Evolutionary conservation across 2,113 vertebrate species (phyloP).

Genomic region (Heterochromis multidens): DNA sequence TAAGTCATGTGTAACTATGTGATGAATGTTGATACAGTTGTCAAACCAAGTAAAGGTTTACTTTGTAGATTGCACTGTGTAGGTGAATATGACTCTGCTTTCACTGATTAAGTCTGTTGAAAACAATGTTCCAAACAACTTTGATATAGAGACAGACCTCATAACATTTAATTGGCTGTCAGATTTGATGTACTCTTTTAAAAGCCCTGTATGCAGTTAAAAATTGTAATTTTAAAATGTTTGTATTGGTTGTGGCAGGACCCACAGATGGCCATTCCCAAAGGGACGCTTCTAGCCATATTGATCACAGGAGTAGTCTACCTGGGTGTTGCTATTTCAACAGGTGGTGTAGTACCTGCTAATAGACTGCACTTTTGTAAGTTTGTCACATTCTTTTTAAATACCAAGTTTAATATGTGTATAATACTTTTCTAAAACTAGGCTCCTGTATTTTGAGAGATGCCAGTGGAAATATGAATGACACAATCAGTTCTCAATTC

Average conservation of each 20-base stretch:
- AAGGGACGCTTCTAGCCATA: constrained; percentile 94
- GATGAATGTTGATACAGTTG: neutral
- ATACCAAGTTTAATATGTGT: neutral
- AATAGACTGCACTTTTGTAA: neutral
- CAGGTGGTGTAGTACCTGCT: constrained; percentile 78
- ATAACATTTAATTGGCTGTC: neutral
- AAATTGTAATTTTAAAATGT: neutral
- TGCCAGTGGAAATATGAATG: constrained; percentile 82
- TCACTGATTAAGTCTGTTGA: neutral
- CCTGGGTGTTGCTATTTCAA: constrained; percentile 88
- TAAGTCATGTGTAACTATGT: constrained; percentile 70
- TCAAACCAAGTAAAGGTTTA: neutral
- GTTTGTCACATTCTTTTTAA: neutral
- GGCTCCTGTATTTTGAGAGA: constrained; percentile 93
- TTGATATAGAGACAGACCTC: neutral
- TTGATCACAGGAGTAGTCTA: constrained; percentile 94
- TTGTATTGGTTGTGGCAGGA: constrained; percentile 78
- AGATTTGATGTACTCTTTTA: neutral
- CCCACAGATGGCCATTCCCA: constrained; percentile 94
- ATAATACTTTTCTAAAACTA: constrained; percentile 34
- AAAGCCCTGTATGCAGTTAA: neutral
- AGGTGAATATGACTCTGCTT: neutral
- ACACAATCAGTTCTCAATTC: constrained; percentile 71
- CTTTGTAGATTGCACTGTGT: neutral
- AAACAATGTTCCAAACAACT: neutral